Base-by-base conservation (phyloP, 1,140 invertebrate species). In the Halesus radiatus region DNA sequence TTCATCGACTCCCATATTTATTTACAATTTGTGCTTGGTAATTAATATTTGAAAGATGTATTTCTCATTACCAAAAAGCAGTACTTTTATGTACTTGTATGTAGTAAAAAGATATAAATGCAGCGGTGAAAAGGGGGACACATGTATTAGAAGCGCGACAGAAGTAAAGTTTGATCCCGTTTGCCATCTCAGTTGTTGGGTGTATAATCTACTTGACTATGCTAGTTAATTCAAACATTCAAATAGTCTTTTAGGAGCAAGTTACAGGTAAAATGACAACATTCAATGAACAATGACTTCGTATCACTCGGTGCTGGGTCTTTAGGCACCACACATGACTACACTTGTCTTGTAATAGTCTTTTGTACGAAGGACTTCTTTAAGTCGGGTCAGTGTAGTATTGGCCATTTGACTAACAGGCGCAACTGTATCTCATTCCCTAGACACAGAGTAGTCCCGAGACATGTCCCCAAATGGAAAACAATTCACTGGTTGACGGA, bases 231-330 rank as follows among this genome's bases (percentile, higher is more conserved):
- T 66, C 26, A 80, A 76, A 80, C 58, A 72, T 72, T 80, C 22
- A 79, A 78, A 53, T 66, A 72, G 79, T 76, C 74, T 80, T 80
- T 76, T 79, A 37, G 13, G 37, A 76, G 53, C 60, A 80, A 72
- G 64, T 72, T 68, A 72, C 76, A 18, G 29, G 16, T 68, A 68
- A 32, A 37, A 68, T n/a, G 23, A 68, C 56, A 60, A 60, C 64
- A 37, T 68, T 68, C 5, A 32, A 68, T 37, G 64, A 68, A 72
- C 20, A 52, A 52, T 45, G 37, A 54, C 22, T 72, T 62, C 58
- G 52, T 81, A 81, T 78, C 80, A 81, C 80, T 81, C 80, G 50
- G 80, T 73, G 75, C 76, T 81, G 56, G 75, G 76, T 78, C 76
- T 78, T 64, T 37, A 18, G 26, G 37, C 29, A 32, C 20, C 20